Base-by-base conservation (phyloP, 2,113 vertebrate species). In the Scortum barcoo region DNA sequence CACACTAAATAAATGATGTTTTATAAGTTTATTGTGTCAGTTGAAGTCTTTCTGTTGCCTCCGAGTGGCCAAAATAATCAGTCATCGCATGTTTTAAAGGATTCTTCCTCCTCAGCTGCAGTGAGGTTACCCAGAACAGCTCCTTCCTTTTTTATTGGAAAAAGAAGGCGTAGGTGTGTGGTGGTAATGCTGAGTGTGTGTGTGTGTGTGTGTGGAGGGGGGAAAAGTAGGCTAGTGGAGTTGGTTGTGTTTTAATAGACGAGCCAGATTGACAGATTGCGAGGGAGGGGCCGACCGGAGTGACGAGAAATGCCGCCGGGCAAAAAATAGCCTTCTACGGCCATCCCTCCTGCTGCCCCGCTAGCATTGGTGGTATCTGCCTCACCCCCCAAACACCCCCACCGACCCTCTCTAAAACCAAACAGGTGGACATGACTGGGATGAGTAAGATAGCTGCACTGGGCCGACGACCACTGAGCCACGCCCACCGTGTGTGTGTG, bases 301-400 rank as follows among this genome's bases (percentile, higher is more conserved):
- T 77, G 85, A n/a, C 89, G 53, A 79, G 73, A 90, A 91, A 60
- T 0, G 1, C 4, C 0, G 83, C 51, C 3, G 83, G 48, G 88
- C 70, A 89, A 91, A 92, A 92, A 90, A 95, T 92, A 91, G 70
- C 96, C 93, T 91, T 96, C 87, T 96, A 94, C 92, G 95, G 95
- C 86, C 88, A 95, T 92, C 84, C 63, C 76, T 83, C 71, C 63
- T 0, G 83, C 48, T 81, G 76, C 26, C 22, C 72, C 57, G 19
- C 85, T 68, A 65, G 78, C 66, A 93, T 95, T 95, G 92, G 95
- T 79, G 93, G 91, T 46, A 26, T 66, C 86, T 48, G 78, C 88
- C 75, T 53, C 73, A 26, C 84, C 93, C 91, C 46, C 86, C 87
- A n/a, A n/a, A n/a, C n/a, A n/a, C 68, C 66, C 51, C 40, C 36